These are phyloP conservation scores for Rotaria sp. DNA, from an alignment of 2,888 invertebrate genomes.

Conservation along the genomic window DNA sequence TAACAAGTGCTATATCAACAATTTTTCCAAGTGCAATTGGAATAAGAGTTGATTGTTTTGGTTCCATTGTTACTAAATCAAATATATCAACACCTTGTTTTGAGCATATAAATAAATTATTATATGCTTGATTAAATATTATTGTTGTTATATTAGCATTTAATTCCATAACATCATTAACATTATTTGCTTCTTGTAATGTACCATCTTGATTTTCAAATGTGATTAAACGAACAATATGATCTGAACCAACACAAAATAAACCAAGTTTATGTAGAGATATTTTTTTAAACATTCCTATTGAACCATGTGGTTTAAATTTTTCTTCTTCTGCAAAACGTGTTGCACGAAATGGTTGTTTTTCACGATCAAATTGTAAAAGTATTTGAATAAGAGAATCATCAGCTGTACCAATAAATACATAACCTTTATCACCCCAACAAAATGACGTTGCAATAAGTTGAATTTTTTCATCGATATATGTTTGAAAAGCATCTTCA, in stretches of 20 bases:
- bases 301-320: neutral
- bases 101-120: neutral
- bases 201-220: neutral
- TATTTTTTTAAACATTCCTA: slow-evolving; percentile 18
- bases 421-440: slow-evolving; percentile 20
- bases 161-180: neutral
- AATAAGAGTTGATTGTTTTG: neutral
- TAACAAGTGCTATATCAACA: neutral
- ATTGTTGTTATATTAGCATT: neutral
- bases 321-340: neutral
- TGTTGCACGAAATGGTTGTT: neutral
- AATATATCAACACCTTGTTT: neutral
- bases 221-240: neutral
- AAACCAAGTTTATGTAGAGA: neutral
- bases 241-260: neutral
- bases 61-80: neutral
- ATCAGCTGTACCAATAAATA: slow-evolving; percentile 6
- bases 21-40: slow-evolving; percentile 1
- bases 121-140: neutral
- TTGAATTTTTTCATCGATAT: neutral
- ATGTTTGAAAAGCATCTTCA: slow-evolving; percentile 23
- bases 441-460: neutral
- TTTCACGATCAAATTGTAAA: slow-evolving; percentile 21
- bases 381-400: neutral
- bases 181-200: neutral